Conservation (phyloP, 2,888 invertebrate genomes). For the Cryptocheilus praepositus region DNA sequence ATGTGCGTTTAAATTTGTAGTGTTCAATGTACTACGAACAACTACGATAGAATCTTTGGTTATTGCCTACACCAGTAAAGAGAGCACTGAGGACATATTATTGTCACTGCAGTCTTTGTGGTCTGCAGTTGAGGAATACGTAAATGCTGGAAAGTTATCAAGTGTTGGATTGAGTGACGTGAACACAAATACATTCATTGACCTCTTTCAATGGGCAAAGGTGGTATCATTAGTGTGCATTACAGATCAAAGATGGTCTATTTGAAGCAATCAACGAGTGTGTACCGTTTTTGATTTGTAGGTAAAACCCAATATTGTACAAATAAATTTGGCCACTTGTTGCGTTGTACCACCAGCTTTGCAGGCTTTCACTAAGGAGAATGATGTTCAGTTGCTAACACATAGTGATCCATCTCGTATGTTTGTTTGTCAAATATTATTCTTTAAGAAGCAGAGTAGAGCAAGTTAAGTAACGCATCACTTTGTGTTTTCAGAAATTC, state of each 20-base stretch:
- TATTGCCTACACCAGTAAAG: slow-evolving; percentile 82
- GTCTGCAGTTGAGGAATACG: slow-evolving; percentile 85
- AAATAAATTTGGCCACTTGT: slow-evolving; percentile 94
- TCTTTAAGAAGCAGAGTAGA: background rate
- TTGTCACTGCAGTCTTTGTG: slow-evolving; percentile 83
- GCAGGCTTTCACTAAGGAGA: slow-evolving; percentile 91
- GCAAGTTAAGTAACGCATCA: too few relatives aligned
- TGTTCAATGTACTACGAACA: slow-evolving; percentile 83
- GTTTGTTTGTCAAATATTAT: slow-evolving; percentile 37
- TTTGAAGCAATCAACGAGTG: background rate
- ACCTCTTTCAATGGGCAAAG: slow-evolving; percentile 85
- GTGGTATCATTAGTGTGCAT: slow-evolving; percentile 64
- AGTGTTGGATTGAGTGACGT: slow-evolving; percentile 90
- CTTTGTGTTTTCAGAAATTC: slow-evolving; percentile 75
- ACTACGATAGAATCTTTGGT: slow-evolving; percentile 88
- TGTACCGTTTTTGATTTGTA: slow-evolving; percentile 53
- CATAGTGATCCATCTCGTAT: slow-evolving; percentile 95
- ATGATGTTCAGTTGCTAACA: slow-evolving; percentile 94
- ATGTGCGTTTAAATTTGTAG: slow-evolving; percentile 75
- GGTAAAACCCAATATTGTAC: slow-evolving; percentile 91
- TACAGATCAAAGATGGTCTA: slow-evolving; percentile 6
- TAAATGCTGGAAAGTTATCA: slow-evolving; percentile 79
- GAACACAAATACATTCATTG: slow-evolving; percentile 86
- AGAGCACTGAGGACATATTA: slow-evolving; percentile 59
- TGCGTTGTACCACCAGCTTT: slow-evolving; percentile 95